phyloP scores from a whole-genome alignment of 2,797 vertebrate species.

The Scyliorhinus canicula region DNA sequence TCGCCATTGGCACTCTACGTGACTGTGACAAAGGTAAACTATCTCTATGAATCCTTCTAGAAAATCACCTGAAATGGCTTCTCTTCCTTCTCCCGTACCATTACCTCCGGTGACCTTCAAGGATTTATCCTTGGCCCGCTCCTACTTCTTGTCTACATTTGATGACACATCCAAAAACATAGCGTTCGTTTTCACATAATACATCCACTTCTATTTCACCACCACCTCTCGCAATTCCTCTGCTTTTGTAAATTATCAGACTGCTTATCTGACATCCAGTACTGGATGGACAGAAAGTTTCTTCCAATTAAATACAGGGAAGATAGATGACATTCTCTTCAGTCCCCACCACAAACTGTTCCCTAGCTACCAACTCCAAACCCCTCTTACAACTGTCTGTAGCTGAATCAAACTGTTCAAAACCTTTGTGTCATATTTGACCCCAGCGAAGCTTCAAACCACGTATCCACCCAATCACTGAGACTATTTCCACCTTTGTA shows the following conservation, averaged over 20 bases:
- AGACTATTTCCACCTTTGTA: background rate
- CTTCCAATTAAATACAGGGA: background rate
- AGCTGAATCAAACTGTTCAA: background rate
- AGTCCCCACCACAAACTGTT: background rate
- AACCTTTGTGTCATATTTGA: background rate
- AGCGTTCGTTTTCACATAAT: background rate
- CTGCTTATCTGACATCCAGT: background rate
- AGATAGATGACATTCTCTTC: background rate
- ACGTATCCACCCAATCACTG: background rate
- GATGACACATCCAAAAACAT: background rate
- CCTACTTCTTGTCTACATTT: background rate
- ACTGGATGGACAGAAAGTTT: background rate
- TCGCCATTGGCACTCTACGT: too few species aligned
- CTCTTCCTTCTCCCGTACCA: background rate
- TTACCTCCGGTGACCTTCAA: background rate
- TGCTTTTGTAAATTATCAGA: background rate
- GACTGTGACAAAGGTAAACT: background rate
- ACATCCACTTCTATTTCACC: background rate
- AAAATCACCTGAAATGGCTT: background rate
- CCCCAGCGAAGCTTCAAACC: background rate
- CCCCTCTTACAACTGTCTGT: background rate
- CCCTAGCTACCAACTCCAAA: background rate
- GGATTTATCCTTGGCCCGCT: background rate
- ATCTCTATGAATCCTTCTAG: background rate
- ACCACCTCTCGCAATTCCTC: background rate